phyloP scores from a whole-genome alignment of 1,140 invertebrate species.

The Cardiocondyla obscurior region DNA sequence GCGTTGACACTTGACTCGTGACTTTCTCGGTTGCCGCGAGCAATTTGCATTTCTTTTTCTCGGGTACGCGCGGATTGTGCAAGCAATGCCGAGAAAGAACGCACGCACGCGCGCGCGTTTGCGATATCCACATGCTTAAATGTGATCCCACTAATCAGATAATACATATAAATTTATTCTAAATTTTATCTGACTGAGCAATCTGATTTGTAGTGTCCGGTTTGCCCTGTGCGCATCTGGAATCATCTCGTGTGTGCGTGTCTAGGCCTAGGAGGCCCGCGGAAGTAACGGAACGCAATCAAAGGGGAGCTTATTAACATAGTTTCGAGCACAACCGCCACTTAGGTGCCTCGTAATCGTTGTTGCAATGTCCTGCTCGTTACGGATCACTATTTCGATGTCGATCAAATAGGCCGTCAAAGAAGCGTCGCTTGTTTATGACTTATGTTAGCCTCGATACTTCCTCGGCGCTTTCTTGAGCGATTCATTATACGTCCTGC shows the following conservation, averaged over 20 bases:
- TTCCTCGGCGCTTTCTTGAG: neutral
- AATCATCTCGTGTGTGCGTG: too few relatives aligned
- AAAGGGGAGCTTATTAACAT: neutral
- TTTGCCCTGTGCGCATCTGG: too few relatives aligned
- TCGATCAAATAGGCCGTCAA: constrained; percentile 27
- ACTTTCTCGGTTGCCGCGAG: neutral
- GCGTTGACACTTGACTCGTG: constrained; percentile 45
- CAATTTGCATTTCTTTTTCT: neutral
- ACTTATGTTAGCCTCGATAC: constrained; percentile 23
- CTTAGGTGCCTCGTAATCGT: constrained; percentile 18
- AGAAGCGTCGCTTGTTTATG: constrained; percentile 1
- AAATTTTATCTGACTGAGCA: too few relatives aligned
- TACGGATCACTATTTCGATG: constrained; percentile 11
- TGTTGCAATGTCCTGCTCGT: constrained; percentile 42
- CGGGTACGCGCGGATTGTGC: too few relatives aligned
- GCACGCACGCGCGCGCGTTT: too few relatives aligned
- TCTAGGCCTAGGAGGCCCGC: too few relatives aligned
- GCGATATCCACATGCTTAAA: too few relatives aligned
- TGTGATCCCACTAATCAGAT: too few relatives aligned
- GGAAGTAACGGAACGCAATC: constrained; percentile 57
- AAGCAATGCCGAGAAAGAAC: too few relatives aligned
- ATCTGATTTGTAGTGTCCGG: too few relatives aligned
- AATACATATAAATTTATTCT: too few relatives aligned
- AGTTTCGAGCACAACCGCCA: neutral
- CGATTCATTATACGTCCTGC: neutral